Conservation (phyloP, 2,888 invertebrate species). For the Dryobota labecula region DNA sequence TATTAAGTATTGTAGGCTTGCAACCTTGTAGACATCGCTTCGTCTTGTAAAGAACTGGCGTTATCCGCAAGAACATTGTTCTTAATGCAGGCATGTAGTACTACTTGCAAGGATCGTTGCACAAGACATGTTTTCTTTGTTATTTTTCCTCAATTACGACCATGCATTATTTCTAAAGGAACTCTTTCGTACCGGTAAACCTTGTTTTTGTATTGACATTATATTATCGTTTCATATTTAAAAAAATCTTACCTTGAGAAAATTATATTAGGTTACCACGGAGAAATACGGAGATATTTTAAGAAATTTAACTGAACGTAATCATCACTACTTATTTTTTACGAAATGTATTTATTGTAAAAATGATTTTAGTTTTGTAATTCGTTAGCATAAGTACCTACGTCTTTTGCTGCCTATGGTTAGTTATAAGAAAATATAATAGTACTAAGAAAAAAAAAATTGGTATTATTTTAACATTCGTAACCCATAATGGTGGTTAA, state of each 20-base stretch:
- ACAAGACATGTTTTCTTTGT: constrained; percentile 33
- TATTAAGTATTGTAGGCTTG: constrained; percentile 23
- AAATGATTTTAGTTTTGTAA: neutral
- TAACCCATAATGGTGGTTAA: constrained; percentile 16
- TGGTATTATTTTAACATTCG: constrained; percentile 1
- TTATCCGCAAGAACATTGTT: constrained; percentile 36
- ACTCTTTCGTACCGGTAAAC: constrained; percentile 10
- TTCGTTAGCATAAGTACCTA: neutral
- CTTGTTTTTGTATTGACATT: neutral
- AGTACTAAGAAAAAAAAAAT: constrained; percentile 14
- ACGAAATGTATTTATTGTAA: neutral
- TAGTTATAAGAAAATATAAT: neutral
- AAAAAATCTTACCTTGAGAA: neutral
- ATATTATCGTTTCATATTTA: too few species aligned
- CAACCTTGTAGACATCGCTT: constrained; percentile 45
- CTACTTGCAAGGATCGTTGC: constrained; percentile 22
- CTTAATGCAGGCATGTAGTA: constrained; percentile 12
- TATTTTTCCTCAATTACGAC: constrained; percentile 50
- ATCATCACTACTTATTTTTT: neutral
- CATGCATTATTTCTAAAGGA: constrained; percentile 11
- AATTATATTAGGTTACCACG: neutral
- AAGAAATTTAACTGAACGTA: too few species aligned
- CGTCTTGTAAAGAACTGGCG: constrained; percentile 34
- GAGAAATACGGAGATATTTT: too few species aligned
- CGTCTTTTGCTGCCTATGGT: neutral